These are phyloP conservation scores for Hedya salicella DNA, from an alignment of 2,888 invertebrate genomes.

Conservation along the genomic window DNA sequence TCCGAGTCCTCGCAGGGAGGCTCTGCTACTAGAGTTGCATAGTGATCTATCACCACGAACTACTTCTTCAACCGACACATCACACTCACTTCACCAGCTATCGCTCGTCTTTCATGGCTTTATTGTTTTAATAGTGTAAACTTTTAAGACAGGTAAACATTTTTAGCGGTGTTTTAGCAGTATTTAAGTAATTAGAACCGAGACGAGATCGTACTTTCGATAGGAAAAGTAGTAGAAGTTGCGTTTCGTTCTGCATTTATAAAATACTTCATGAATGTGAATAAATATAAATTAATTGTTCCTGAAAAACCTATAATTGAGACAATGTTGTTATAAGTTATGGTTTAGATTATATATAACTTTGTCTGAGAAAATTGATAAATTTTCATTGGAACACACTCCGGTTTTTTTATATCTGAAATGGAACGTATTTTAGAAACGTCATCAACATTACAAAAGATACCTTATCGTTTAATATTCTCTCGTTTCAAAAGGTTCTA, in stretches of 20 bases:
- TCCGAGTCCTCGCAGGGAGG: conserved; percentile 36
- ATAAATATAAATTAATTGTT: background rate
- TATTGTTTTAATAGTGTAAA: background rate
- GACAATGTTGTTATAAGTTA: too few relatives aligned
- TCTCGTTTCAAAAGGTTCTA: too few relatives aligned
- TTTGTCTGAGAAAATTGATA: background rate
- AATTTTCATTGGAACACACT: background rate
- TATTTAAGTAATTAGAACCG: conserved; percentile 37
- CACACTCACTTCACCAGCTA: conserved; percentile 24
- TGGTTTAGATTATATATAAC: too few relatives aligned
- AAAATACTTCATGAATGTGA: background rate
- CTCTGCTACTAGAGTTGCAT: conserved; percentile 50
- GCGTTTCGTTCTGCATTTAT: conserved; percentile 27
- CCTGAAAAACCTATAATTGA: too few relatives aligned
- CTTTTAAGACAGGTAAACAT: conserved; percentile 19
- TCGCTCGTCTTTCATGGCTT: conserved; percentile 12
- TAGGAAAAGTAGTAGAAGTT: conserved; percentile 39
- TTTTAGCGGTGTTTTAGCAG: conserved; percentile 32
- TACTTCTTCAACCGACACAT: conserved; percentile 32
- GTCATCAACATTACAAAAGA: conserved; percentile 35
- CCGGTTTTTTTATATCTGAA: background rate
- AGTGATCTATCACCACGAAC: conserved; percentile 45
- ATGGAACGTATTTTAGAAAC: conserved; percentile 36
- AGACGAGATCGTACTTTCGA: conserved; percentile 40
- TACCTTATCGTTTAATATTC: conserved; percentile 14